Conservation (phyloP, 2,888 invertebrate species). For the Orchestes rusci region DNA sequence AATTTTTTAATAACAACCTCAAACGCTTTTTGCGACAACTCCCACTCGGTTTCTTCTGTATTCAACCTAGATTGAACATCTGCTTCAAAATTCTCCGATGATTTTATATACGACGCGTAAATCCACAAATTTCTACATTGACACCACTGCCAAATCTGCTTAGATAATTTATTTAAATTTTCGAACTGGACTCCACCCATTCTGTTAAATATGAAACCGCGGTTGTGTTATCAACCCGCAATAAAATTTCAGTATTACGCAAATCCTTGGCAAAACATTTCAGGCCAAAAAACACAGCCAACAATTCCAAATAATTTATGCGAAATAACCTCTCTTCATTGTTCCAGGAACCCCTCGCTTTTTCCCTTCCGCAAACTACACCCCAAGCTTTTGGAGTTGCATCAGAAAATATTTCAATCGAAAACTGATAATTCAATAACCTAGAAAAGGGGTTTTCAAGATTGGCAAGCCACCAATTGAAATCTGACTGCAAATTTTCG, state of each 20-base stretch:
- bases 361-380: slow-evolving; percentile 14
- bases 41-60: neutral
- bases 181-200: slow-evolving; percentile 13
- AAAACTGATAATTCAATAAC: neutral
- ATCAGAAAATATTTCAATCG: slow-evolving; percentile 24
- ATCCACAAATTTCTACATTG: slow-evolving; percentile 14
- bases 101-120: slow-evolving; percentile 17
- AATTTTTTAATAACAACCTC: slow-evolving; percentile 1
- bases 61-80: slow-evolving; percentile 9
- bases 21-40: slow-evolving; percentile 1
- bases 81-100: slow-evolving; percentile 15
- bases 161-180: slow-evolving; percentile 7
- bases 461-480: neutral
- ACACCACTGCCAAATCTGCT: slow-evolving; percentile 19
- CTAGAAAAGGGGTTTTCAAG: neutral
- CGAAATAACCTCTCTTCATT: slow-evolving; percentile 16
- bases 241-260: slow-evolving; percentile 10
- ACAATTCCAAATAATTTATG: slow-evolving; percentile 28
- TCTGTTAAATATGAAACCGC: slow-evolving; percentile 13
- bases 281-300: slow-evolving; percentile 25
- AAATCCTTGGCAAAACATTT: slow-evolving; percentile 24
- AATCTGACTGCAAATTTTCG: neutral
- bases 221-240: slow-evolving; percentile 18
- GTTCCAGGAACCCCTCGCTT: slow-evolving; percentile 22
- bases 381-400: slow-evolving; percentile 28